A percentile compares a stretch with the other conserved stretches of the same genome.
These are phyloP conservation scores for Percina caprodes DNA, from an alignment of 2,113 vertebrate species.

Conservation along the genomic window DNA sequence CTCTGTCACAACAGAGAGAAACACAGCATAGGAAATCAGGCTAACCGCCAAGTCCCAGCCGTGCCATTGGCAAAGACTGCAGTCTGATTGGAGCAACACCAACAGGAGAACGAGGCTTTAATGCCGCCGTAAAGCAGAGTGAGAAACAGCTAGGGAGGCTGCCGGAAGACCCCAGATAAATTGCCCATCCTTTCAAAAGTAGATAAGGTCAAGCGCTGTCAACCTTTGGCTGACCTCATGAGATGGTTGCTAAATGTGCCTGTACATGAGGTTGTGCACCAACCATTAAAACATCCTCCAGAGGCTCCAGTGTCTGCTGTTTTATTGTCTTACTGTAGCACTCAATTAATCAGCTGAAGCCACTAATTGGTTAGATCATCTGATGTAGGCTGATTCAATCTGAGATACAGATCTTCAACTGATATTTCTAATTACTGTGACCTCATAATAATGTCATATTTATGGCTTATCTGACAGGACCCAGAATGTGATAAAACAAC, in stretches of 20 bases:
- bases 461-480: slow-evolving; percentile 33
- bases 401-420: slow-evolving; percentile 31
- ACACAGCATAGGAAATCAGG: slow-evolving; percentile 63
- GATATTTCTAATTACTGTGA: slow-evolving; percentile 46
- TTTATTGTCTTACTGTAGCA: slow-evolving; percentile 68
- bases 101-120: slow-evolving; percentile 73
- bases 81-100: slow-evolving; percentile 67
- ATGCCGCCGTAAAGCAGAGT: slow-evolving; percentile 63
- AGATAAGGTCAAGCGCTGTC: slow-evolving; percentile 72
- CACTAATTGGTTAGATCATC: slow-evolving; percentile 78
- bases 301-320: slow-evolving; percentile 46
- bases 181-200: slow-evolving; percentile 66
- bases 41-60: slow-evolving; percentile 70
- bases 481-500: slow-evolving; percentile 27
- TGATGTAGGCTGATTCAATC: slow-evolving; percentile 60
- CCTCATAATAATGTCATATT: slow-evolving; percentile 48
- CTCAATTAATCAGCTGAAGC: slow-evolving; percentile 70
- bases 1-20: slow-evolving; percentile 66
- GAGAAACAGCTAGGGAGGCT: slow-evolving; percentile 62
- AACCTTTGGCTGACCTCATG: slow-evolving; percentile 51
- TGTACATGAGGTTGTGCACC: slow-evolving; percentile 52
- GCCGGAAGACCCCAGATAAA: slow-evolving; percentile 64
- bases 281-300: slow-evolving; percentile 64
- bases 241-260: slow-evolving; percentile 63
- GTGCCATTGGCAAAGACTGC: slow-evolving; percentile 58